phyloP scores from a whole-genome alignment of 2,113 vertebrate species.

The Proteles cristata region DNA sequence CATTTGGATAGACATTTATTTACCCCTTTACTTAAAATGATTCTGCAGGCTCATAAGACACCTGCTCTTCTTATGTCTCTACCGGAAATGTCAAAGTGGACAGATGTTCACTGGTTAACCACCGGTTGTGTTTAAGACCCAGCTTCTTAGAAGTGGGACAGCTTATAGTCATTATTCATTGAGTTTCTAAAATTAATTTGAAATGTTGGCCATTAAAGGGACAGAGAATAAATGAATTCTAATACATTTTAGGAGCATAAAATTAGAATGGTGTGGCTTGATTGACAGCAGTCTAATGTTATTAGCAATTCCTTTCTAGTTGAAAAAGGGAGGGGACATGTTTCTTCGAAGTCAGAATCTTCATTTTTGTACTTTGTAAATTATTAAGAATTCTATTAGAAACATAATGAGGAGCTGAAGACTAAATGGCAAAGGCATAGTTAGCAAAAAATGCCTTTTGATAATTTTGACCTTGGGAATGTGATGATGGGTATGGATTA shows the following conservation, averaged over 20 bases:
- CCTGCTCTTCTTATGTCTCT: not conserved
- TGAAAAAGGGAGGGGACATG: slow-evolving; percentile 51
- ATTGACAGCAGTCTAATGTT: slow-evolving; percentile 68
- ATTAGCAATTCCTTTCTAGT: slow-evolving; percentile 71
- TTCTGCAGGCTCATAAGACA: not conserved
- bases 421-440: slow-evolving; percentile 68
- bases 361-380: slow-evolving; percentile 78
- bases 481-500: slow-evolving; percentile 16
- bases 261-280: slow-evolving; percentile 63
- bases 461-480: slow-evolving; percentile 60
- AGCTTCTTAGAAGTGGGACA: slow-evolving; percentile 50
- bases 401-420: slow-evolving; percentile 74
- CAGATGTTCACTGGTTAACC: not conserved
- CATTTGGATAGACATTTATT: not conserved
- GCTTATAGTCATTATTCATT: not conserved
- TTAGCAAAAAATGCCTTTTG: slow-evolving; percentile 65
- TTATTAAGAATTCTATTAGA: slow-evolving; percentile 81
- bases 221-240: slow-evolving; percentile 66
- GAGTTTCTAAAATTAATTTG: slow-evolving; percentile 71
- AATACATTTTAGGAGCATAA: slow-evolving; percentile 60
- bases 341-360: slow-evolving; percentile 71
- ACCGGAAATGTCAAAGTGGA: not conserved
- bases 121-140: not conserved
- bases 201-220: slow-evolving; percentile 58
- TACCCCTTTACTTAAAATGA: not conserved